These are phyloP conservation scores for Machaerirhynchus nigripectus DNA, from an alignment of 2,113 vertebrate genomes.

Conservation along the genomic window DNA sequence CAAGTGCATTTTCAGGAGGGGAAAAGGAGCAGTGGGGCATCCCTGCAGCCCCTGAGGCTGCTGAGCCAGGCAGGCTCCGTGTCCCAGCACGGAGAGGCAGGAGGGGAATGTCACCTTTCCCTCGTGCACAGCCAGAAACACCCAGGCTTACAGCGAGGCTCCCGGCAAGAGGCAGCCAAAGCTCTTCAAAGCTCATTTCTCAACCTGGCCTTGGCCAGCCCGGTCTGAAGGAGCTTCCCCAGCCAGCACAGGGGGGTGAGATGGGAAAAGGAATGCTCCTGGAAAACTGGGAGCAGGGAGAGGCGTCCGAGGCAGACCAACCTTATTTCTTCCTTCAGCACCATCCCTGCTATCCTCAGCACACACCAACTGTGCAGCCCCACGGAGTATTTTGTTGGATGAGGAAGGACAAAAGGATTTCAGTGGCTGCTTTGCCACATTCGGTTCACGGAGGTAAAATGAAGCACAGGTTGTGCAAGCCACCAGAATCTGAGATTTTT, in stretches of 20 bases:
- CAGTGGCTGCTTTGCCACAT: accelerated
- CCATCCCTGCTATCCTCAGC: neutral
- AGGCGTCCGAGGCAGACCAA: neutral
- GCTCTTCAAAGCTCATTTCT: neutral
- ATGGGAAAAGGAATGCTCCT: neutral
- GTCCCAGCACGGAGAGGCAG: neutral
- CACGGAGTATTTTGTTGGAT: neutral
- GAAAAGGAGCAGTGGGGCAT: neutral
- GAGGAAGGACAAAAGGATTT: neutral
- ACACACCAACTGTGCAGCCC: neutral
- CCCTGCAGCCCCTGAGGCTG: neutral
- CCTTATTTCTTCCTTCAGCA: neutral
- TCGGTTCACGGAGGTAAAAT: neutral
- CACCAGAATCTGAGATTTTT: neutral
- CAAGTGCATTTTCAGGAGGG: neutral
- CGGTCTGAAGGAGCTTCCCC: neutral
- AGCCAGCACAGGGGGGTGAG: neutral
- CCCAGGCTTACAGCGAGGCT: neutral
- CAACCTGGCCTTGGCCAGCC: neutral
- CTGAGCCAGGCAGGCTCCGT: neutral
- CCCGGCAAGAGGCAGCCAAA: neutral
- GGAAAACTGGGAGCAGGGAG: neutral
- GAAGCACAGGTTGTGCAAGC: neutral
- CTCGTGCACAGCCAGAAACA: neutral
- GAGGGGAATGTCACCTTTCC: neutral